Base-by-base conservation (phyloP, 2,113 vertebrate genomes). In the Perca schrenkii region DNA sequence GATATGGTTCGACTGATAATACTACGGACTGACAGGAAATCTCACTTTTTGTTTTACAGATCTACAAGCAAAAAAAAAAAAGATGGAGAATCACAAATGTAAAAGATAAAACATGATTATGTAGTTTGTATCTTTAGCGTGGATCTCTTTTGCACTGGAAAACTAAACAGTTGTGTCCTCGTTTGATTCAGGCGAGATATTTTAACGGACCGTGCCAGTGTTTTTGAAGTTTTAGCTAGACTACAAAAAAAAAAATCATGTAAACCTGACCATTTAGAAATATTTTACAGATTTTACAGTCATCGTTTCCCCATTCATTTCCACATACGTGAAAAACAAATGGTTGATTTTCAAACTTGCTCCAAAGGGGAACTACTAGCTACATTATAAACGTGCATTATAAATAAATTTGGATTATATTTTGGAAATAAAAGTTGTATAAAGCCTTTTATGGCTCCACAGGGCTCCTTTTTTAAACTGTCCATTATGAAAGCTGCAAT, bases 1-100 rank as follows among this genome's bases (percentile, higher is more conserved):
- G 84, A 74, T 82, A 82, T 84, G 81, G 78, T 88, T 80, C 54
- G 58, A 82, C 40, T 15, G 43, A 10, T 47, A 31, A 67, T 15
- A 60, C 10, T 31, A 50, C 28, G 60, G 15, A 43, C 17, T 19
- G 52, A 73, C 8, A 54, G 50, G 36, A 69, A 69, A 34, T 65
- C 19, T 22, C 10, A 67, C 4, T 21, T 25, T 36, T 57, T 31
- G 16, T 47, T 61, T 63, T 25, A 58, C 28, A 64, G 31, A 36
- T 56, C 22, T 7, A 47, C 3, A 40, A 17, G 21, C 2, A 1
- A 47, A 43, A 0, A 53, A 43, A 0, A 53, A 43, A 17, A 62
- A 4, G 31, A 14, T 54, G 25, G 25, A 25, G 25, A 25, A 40
- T 72, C n/a, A 62, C 14, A 17, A 52, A 47, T 52, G 46, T 34